Percentiles rank a stretch among this genome's conserved stretches.
Evolutionary conservation across 1,140 invertebrate species (phyloP).

Genomic region (Lysiphlebus fabarum): DNA sequence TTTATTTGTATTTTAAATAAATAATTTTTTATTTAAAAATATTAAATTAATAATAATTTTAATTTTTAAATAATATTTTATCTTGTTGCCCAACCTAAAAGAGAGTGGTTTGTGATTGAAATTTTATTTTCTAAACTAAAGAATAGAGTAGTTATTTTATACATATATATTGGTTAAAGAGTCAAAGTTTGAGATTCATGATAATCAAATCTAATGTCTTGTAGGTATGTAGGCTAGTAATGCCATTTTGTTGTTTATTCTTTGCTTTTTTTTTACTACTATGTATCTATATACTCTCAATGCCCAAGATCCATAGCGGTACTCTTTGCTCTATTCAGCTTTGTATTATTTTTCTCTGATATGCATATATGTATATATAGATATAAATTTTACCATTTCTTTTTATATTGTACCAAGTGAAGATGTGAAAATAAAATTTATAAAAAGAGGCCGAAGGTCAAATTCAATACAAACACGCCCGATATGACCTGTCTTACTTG

Average conservation of each 20-base stretch:
- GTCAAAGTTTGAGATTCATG: background rate
- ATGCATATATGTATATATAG: conserved; percentile 16
- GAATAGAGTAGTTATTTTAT: no score
- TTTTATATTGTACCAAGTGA: background rate
- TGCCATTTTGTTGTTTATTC: conserved; percentile 34
- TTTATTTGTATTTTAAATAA: no score
- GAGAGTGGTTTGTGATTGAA: no score
- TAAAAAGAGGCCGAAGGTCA: conserved; percentile 39
- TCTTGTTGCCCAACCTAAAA: no score
- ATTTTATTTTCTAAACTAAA: no score
- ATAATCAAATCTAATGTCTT: conserved; percentile 10
- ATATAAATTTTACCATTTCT: background rate
- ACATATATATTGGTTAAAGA: no score
- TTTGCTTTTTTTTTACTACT: conserved; percentile 3
- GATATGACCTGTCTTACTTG: conserved; percentile 22
- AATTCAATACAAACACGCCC: conserved; percentile 35
- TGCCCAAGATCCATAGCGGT: conserved; percentile 7
- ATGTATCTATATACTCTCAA: background rate
- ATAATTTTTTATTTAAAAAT: no score
- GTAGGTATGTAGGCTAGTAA: conserved; percentile 35
- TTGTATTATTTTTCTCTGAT: background rate
- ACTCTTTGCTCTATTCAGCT: background rate
- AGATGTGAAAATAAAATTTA: conserved; percentile 15
- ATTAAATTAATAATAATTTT: no score
- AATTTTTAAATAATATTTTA: no score